These are phyloP conservation scores for Aptenodytes patagonicus DNA, from an alignment of 2,113 vertebrate species.

Conservation along the genomic window DNA sequence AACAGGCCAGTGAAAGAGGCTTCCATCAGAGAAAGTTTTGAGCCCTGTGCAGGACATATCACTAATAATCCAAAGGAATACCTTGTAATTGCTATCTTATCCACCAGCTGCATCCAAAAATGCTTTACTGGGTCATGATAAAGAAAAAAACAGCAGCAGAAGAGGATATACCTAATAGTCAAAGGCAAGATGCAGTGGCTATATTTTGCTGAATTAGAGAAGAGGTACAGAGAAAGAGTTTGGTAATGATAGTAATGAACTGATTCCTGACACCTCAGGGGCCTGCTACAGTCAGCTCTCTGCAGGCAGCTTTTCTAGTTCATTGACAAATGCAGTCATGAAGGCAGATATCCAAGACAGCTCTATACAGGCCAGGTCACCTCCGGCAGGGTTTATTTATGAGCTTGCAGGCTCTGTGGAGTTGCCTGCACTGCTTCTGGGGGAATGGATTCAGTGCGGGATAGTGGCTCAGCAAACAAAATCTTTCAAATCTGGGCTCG, in stretches of 20 bases:
- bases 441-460: background rate
- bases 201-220: background rate
- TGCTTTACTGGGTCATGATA: background rate
- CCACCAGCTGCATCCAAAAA: background rate
- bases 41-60: background rate
- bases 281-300: background rate
- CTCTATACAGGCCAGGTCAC: background rate
- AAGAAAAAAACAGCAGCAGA: background rate
- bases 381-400: background rate
- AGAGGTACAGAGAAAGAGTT: background rate
- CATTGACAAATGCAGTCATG: slow-evolving; percentile 29
- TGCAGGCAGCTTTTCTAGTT: background rate
- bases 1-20: background rate
- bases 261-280: background rate
- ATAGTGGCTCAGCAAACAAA: background rate
- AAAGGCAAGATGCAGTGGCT: background rate
- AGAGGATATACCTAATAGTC: background rate
- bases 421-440: background rate
- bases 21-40: background rate
- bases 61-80: background rate
- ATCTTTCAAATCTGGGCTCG: background rate
- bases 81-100: background rate
- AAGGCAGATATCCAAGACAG: background rate
- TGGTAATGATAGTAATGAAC: slow-evolving; percentile 1
- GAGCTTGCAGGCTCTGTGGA: background rate